These are phyloP conservation scores for Lasioglossum oenotherae DNA, from an alignment of 2,888 invertebrate genomes.

Conservation along the genomic window DNA sequence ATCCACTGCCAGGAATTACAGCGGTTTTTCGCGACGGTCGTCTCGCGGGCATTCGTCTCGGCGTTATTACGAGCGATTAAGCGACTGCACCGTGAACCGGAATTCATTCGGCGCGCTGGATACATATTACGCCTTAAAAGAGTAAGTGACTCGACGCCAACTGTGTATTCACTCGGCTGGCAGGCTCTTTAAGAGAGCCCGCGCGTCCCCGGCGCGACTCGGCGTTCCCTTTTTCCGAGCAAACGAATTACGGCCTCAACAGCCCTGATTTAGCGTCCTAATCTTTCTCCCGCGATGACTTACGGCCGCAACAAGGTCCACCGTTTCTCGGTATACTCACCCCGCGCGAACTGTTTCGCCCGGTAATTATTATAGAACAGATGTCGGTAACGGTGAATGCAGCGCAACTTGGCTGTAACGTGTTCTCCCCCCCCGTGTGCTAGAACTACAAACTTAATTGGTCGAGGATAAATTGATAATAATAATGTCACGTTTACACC, in stretches of 20 bases:
- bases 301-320: conserved; percentile 41
- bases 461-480: conserved; percentile 21
- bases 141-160: conserved; percentile 66
- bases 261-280: conserved; percentile 53
- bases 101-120: conserved; percentile 68
- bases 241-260: conserved; percentile 56
- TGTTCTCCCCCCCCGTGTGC: neutral
- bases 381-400: conserved; percentile 37
- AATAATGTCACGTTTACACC: conserved; percentile 12
- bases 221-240: conserved; percentile 48
- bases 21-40: conserved; percentile 64
- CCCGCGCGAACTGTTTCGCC: conserved; percentile 31
- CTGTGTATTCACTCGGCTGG: conserved; percentile 65
- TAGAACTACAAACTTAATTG: conserved; percentile 7
- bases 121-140: conserved; percentile 71
- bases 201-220: conserved; percentile 11
- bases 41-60: conserved; percentile 71
- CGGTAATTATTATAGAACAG: conserved; percentile 47
- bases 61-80: conserved; percentile 76
- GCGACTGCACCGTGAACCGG: conserved; percentile 63
- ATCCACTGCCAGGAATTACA: conserved; percentile 67
- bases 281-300: conserved; percentile 59
- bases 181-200: conserved; percentile 64
- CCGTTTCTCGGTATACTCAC: conserved; percentile 21
- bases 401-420: conserved; percentile 22